Base-by-base conservation (phyloP, 2,113 vertebrate species). In the Scophthalmus maximus region DNA sequence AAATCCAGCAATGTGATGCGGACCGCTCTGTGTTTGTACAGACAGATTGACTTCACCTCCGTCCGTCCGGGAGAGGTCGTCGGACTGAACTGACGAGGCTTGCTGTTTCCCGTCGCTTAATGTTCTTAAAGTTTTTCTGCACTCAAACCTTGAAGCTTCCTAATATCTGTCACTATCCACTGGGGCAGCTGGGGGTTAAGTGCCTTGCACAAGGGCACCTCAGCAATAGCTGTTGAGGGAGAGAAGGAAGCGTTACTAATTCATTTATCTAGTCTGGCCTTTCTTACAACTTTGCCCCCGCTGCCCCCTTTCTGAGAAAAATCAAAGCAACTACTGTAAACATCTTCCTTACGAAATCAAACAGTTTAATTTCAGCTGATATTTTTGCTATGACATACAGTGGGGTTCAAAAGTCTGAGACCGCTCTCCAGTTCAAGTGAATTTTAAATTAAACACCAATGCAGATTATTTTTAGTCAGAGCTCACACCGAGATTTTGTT, bases 151-250 rank as follows among this genome's bases (percentile, higher is more conserved):
- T 26, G 26, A 66, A 30, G 30, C 49, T 76, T 53, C n/a, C 30
- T 0, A 9, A 29, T 70, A 36, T 70, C 73, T 62, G 27, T 34
- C 27, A 14, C 29, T 53, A 34, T 66, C 50, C 27, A 4, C 12
- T 32, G 56, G 38, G 74, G 50, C 29, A 51, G 7, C 29, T 68
- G 25, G 12, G 57, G 70, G 42, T 73, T 51, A 81, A 87, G 82
- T 87, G 86, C 83, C 86, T 87, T 80, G 75, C 75, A 74, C 62
- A 55, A 68, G 57, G 79, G 69, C 66, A 82, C 36, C 51, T 76
- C 18, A 29, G 36, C n/a, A 26, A 32, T 50, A 44, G 59, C 5
- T 27, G 36, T 9, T 60, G 36, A 60, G 26, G 12, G 14, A 27
- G 1, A 17, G 3, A 17, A 6, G 5, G 25, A 27, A 12, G 11